These are phyloP conservation scores for Epinotia nisella DNA, from an alignment of 2,888 invertebrate species.

Conservation along the genomic window DNA sequence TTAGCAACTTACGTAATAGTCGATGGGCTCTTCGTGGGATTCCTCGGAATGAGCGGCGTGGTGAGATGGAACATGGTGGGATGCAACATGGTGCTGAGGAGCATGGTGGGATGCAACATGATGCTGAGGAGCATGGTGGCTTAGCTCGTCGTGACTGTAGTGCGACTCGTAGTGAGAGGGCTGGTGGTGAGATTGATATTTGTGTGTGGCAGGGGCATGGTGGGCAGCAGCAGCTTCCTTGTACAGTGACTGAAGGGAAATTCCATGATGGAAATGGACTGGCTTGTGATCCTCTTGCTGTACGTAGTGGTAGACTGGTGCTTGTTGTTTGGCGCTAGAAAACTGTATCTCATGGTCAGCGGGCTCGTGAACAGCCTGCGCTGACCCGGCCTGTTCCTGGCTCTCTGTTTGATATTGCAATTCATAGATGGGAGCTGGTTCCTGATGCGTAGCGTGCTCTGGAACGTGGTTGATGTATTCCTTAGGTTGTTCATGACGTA, in stretches of 20 bases:
- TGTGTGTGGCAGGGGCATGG: constrained; percentile 57
- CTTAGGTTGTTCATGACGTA: constrained; percentile 62
- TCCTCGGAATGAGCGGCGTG: constrained; percentile 56
- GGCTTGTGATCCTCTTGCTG: constrained; percentile 25
- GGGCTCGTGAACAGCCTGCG: constrained; percentile 61
- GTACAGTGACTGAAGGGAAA: constrained; percentile 33
- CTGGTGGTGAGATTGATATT: constrained; percentile 53
- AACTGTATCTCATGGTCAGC: constrained; percentile 44
- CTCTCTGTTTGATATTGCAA: constrained; percentile 54
- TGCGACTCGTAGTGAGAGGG: constrained; percentile 53
- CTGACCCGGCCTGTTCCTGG: constrained; percentile 61
- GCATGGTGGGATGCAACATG: constrained; percentile 46
- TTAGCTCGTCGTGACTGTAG: constrained; percentile 51
- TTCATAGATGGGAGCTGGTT: constrained; percentile 62
- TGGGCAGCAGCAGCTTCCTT: constrained; percentile 50
- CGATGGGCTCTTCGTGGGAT: constrained; percentile 73
- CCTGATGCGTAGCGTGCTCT: constrained; percentile 59
- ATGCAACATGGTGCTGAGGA: constrained; percentile 34
- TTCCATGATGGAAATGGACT: constrained; percentile 38
- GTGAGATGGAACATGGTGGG: constrained; percentile 49
- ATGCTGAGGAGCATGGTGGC: constrained; percentile 51
- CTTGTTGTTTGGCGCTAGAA: constrained; percentile 26
- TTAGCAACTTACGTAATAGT: constrained; percentile 76
- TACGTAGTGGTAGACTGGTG: constrained; percentile 25
- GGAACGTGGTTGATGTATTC: constrained; percentile 62